Conservation (phyloP, 2,113 vertebrate species). For the Galemys pyrenaicus region DNA sequence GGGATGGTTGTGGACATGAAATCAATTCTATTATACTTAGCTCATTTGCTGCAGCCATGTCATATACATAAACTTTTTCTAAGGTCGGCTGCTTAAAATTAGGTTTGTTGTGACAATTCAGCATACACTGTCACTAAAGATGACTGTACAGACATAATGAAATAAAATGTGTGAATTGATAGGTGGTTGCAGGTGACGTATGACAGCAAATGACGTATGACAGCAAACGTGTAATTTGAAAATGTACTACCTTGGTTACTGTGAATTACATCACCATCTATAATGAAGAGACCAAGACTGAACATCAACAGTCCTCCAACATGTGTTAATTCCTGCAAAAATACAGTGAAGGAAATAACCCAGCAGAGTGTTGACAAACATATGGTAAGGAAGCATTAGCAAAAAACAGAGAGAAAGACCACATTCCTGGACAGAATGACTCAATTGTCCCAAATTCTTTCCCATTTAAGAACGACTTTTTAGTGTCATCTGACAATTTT, state of each 20-base stretch:
- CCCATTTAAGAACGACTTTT: not conserved
- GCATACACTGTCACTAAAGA: not conserved
- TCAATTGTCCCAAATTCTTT: not conserved
- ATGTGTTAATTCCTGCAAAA: not conserved
- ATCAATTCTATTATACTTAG: not conserved
- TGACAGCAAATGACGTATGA: conserved; percentile 58
- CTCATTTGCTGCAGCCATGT: not conserved
- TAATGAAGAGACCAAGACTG: conserved; percentile 6
- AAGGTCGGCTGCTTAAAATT: conserved; percentile 42
- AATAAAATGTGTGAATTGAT: not conserved
- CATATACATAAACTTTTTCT: not conserved
- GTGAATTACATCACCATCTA: conserved; percentile 8
- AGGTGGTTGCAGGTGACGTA: conserved; percentile 19
- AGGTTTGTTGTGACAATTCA: conserved; percentile 52
- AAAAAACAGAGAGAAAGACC: not conserved
- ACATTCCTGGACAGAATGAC: not conserved
- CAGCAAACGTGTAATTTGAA: conserved; percentile 27
- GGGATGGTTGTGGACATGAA: not conserved
- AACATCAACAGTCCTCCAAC: not conserved
- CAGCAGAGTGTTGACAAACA: not conserved
- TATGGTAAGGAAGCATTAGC: not conserved
- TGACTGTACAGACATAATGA: not conserved
- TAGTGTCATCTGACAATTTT: not conserved
- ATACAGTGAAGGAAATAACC: not conserved
- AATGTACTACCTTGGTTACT: conserved; percentile 8